phyloP scores from a whole-genome alignment of 2,797 vertebrate species.

The Acrocephalus scirpaceus region DNA sequence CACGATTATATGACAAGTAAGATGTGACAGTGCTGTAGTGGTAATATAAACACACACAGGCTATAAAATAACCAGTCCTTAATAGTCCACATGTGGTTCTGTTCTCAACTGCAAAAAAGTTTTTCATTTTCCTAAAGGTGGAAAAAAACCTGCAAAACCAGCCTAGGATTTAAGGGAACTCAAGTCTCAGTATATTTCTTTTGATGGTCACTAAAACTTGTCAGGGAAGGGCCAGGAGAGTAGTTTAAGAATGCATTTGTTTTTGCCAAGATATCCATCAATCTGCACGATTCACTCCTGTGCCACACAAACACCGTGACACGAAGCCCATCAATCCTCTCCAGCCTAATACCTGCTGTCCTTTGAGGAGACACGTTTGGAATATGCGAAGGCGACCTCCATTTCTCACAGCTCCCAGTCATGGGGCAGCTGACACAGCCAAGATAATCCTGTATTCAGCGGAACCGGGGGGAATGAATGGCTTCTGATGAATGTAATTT shows the following conservation, averaged over 20 bases:
- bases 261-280: conserved; percentile 76
- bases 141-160: conserved; percentile 57
- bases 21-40: not conserved
- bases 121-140: conserved; percentile 58
- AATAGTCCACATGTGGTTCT: not conserved
- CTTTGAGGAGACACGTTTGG: conserved; percentile 71
- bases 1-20: not conserved
- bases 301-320: conserved; percentile 72
- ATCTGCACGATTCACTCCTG: conserved; percentile 69
- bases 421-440: conserved; percentile 75
- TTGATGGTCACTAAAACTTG: conserved; percentile 69
- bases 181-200: conserved; percentile 59
- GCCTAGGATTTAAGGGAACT: conserved; percentile 46
- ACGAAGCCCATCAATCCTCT: conserved; percentile 77
- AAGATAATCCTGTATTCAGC: conserved; percentile 78
- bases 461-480: conserved; percentile 67
- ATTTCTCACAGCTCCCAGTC: conserved; percentile 76
- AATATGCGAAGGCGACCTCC: conserved; percentile 71
- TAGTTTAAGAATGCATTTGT: conserved; percentile 76
- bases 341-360: conserved; percentile 69
- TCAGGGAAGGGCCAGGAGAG: conserved; percentile 68
- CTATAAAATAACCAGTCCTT: not conserved
- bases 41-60: not conserved
- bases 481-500: conserved; percentile 77
- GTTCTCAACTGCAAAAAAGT: conserved; percentile 43